Percentiles rank a stretch among this genome's conserved stretches.
Evolutionary conservation across 2,888 invertebrate genomes (phyloP).

Genomic region (Bugulina stolonifera): DNA sequence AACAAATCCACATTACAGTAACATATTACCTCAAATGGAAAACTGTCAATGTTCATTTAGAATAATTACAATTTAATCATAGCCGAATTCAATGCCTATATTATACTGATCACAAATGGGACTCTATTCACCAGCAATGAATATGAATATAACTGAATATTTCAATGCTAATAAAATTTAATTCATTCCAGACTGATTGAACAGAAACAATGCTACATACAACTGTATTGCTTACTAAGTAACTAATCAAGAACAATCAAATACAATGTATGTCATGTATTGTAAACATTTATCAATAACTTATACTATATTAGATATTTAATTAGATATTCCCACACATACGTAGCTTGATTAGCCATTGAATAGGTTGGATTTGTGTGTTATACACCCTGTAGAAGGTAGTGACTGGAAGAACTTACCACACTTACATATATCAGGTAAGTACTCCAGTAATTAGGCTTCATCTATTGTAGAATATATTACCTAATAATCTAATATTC

Average conservation of each 20-base stretch:
- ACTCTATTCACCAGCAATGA: background rate
- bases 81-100: background rate
- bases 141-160: background rate
- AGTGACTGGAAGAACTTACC: too few species aligned
- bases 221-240: conserved; percentile 17
- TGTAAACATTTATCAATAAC: background rate
- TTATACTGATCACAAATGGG: background rate
- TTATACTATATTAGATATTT: background rate
- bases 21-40: too few species aligned
- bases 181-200: conserved; percentile 5
- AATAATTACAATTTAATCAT: background rate
- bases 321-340: conserved; percentile 20
- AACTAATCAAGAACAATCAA: background rate
- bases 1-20: too few species aligned
- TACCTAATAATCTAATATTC: too few species aligned
- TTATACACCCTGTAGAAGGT: too few species aligned
- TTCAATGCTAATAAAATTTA: conserved; percentile 1
- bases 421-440: too few species aligned
- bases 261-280: background rate
- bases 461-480: too few species aligned
- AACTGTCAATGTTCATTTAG: background rate
- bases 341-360: too few species aligned
- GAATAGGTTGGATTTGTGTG: too few species aligned
- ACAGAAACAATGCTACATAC: background rate
- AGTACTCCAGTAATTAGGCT: too few species aligned